A percentile compares a stretch with the other conserved stretches of the same genome.
phyloP scores from a whole-genome alignment of 2,888 invertebrate genomes.

The Dasypogon diadema region DNA sequence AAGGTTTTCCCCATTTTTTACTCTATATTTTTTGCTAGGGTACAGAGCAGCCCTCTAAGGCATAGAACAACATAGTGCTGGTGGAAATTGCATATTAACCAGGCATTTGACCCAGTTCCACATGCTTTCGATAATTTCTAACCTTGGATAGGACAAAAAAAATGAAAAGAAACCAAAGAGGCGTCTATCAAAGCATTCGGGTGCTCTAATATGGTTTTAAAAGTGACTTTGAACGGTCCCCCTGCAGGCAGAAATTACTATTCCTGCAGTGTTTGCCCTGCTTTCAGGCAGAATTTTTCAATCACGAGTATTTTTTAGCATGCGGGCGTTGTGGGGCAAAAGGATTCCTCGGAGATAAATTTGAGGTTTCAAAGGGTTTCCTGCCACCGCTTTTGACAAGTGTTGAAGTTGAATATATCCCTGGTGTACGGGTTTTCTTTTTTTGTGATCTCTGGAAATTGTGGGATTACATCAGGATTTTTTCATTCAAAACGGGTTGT shows the following conservation, averaged over 20 bases:
- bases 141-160: constrained; percentile 23
- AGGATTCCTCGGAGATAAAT: constrained; percentile 10
- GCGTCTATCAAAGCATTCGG: constrained; percentile 5
- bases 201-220: constrained; percentile 1
- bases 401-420: constrained; percentile 13
- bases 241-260: neutral
- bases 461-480: neutral
- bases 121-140: constrained; percentile 17
- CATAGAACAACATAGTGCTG: too few species aligned
- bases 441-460: neutral
- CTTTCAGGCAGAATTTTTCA: constrained; percentile 4
- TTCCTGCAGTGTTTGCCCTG: neutral
- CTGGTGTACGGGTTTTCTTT: neutral
- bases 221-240: constrained; percentile 4
- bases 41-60: too few species aligned
- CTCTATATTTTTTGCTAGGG: too few species aligned
- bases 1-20: neutral
- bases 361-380: constrained; percentile 27
- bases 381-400: constrained; percentile 13
- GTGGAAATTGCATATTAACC: constrained; percentile 23
- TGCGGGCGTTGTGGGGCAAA: neutral
- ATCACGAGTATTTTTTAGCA: constrained; percentile 14
- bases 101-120: constrained; percentile 32
- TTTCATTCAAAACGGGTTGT: too few species aligned
- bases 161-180: too few species aligned